A percentile compares a stretch with the other conserved stretches of the same genome.
Evolutionary conservation across 2,113 vertebrate genomes (phyloP).

Genomic region (Ramphastos sulfuratus): DNA sequence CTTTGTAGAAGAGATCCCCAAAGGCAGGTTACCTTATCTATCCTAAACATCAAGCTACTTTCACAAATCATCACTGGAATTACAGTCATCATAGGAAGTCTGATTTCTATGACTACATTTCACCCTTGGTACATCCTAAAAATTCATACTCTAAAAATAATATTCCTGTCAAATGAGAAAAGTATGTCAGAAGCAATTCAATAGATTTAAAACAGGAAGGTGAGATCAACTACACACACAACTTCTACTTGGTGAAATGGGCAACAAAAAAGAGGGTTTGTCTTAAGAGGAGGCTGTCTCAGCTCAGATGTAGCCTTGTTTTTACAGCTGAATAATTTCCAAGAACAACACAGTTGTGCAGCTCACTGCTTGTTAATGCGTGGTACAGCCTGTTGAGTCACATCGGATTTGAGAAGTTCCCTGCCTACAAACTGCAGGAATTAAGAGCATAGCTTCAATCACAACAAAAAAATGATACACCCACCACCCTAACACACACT

Average conservation of each 20-base stretch:
- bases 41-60: not conserved
- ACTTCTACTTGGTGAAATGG: not conserved
- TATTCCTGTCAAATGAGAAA: not conserved
- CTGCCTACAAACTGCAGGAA: not conserved
- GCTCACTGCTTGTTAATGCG: not conserved
- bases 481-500: not conserved
- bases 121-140: not conserved
- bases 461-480: not conserved
- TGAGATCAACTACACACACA: not conserved
- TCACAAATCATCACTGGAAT: not conserved
- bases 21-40: not conserved
- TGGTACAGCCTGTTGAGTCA: not conserved
- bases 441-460: not conserved
- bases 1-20: not conserved
- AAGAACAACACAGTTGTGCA: not conserved
- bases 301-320: not conserved
- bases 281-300: not conserved
- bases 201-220: not conserved
- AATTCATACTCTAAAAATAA: not conserved
- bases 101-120: not conserved
- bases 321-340: conserved; percentile 10
- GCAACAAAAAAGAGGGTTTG: not conserved
- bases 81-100: not conserved
- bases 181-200: not conserved
- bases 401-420: not conserved